Percentiles rank a stretch among this genome's conserved stretches.
These are phyloP conservation scores for Drosophila imparisetae DNA, from an alignment of 2,888 invertebrate species.

Conservation along the genomic window DNA sequence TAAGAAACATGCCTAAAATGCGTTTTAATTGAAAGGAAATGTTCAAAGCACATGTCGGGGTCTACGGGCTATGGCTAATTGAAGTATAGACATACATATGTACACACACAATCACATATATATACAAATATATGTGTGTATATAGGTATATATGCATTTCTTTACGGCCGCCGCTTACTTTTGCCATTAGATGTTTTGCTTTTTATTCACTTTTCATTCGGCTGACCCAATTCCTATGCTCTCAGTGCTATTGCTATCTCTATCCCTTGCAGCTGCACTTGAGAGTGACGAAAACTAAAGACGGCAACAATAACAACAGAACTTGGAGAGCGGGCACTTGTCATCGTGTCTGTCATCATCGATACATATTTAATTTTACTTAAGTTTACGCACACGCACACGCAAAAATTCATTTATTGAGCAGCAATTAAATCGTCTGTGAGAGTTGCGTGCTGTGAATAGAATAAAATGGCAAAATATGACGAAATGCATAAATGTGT, in stretches of 20 bases:
- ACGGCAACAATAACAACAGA: slow-evolving; percentile 8
- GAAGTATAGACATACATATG: slow-evolving; percentile 50
- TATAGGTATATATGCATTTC: slow-evolving; percentile 5
- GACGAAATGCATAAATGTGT: slow-evolving; percentile 17
- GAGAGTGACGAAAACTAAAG: slow-evolving; percentile 31
- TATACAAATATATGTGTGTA: background rate
- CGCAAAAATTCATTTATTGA: slow-evolving; percentile 23
- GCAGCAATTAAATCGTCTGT: slow-evolving; percentile 40
- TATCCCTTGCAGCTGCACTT: slow-evolving; percentile 52
- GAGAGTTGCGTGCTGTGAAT: slow-evolving; percentile 30
- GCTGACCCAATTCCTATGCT: slow-evolving; percentile 61
- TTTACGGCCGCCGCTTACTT: slow-evolving; percentile 49
- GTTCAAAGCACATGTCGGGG: slow-evolving; percentile 63
- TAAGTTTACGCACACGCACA: slow-evolving; percentile 20
- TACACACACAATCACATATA: background rate
- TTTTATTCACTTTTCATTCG: slow-evolving; percentile 55
- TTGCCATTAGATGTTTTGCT: slow-evolving; percentile 55
- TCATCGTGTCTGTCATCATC: slow-evolving; percentile 52
- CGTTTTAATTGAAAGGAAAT: slow-evolving; percentile 77
- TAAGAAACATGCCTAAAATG: slow-evolving; percentile 64
- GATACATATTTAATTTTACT: slow-evolving; percentile 47
- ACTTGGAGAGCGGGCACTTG: slow-evolving; percentile 33
- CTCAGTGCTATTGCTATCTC: slow-evolving; percentile 26
- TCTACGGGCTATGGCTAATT: slow-evolving; percentile 58
- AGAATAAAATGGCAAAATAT: slow-evolving; percentile 22